These are phyloP conservation scores for Stegodyphus dumicola DNA, from an alignment of 1,140 invertebrate species.

Conservation along the genomic window DNA sequence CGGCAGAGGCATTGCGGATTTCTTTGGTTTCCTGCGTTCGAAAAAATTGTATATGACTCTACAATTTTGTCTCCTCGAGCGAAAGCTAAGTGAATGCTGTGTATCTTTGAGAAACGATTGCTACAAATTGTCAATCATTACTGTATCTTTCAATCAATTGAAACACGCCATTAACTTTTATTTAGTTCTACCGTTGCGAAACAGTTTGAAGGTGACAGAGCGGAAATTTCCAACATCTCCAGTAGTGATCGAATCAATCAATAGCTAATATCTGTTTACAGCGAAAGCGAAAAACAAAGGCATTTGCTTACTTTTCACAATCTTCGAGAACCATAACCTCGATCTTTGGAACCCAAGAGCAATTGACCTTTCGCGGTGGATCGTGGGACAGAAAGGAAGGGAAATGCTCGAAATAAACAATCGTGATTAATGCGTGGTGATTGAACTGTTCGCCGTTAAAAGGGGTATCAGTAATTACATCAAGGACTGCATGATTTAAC, in stretches of 20 bases:
- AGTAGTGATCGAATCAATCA: conserved; percentile 15
- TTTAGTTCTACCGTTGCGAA: neutral
- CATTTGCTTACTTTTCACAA: conserved; percentile 11
- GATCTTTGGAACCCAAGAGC: conserved; percentile 34
- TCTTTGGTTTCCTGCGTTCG: no score
- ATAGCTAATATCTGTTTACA: conserved; percentile 50
- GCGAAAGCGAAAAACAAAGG: conserved; percentile 6
- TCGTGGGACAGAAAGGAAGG: neutral
- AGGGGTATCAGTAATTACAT: neutral
- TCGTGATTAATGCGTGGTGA: conserved; percentile 1
- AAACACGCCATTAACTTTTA: neutral
- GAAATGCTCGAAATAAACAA: conserved; percentile 29
- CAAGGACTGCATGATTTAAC: neutral
- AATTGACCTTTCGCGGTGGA: conserved; percentile 7
- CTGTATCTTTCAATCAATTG: neutral
- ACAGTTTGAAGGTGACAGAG: neutral
- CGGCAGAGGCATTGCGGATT: no score
- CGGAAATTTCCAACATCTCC: neutral
- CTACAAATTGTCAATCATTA: neutral
- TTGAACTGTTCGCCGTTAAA: conserved; percentile 22
- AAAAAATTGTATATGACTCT: no score
- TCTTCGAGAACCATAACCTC: conserved; percentile 4
- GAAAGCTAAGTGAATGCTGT: neutral
- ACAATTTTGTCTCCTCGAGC: no score
- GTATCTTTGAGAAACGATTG: neutral